Evolutionary conservation across 2,888 invertebrate species (phyloP).

Genomic region (Pycnomerus fuliginosus): DNA sequence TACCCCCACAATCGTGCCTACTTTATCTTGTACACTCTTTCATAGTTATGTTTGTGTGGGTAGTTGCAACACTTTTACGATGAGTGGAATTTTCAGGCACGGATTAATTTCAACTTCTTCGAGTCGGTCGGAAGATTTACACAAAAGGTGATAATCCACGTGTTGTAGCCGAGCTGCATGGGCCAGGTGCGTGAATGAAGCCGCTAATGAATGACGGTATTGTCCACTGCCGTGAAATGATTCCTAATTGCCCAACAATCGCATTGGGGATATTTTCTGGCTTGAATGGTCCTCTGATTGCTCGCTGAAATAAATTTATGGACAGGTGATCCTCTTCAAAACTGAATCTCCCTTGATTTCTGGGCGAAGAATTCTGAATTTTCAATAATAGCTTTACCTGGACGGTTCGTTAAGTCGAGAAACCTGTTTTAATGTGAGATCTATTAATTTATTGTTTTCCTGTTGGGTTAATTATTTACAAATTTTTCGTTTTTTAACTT

Average conservation of each 20-base stretch:
- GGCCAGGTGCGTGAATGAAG: slow-evolving; percentile 35
- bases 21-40: slow-evolving; percentile 10
- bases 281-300: slow-evolving; percentile 49
- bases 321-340: no score
- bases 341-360: no score
- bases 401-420: no score
- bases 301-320: no score
- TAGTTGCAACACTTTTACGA: slow-evolving; percentile 13
- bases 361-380: no score
- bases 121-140: not conserved
- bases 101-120: not conserved
- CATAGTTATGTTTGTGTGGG: slow-evolving; percentile 18
- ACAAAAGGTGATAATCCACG: not conserved
- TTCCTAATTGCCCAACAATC: slow-evolving; percentile 53
- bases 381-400: no score
- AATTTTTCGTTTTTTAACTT: no score
- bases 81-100: slow-evolving; percentile 4
- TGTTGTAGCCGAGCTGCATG: not conserved
- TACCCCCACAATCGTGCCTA: not conserved
- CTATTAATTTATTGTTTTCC: no score
- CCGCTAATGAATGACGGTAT: slow-evolving; percentile 50
- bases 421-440: no score
- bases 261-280: slow-evolving; percentile 44
- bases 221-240: slow-evolving; percentile 52
- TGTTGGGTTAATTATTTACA: no score